Evolutionary conservation across 2,888 invertebrate species (phyloP).

Genomic region (Ceraclea dissimilis): DNA sequence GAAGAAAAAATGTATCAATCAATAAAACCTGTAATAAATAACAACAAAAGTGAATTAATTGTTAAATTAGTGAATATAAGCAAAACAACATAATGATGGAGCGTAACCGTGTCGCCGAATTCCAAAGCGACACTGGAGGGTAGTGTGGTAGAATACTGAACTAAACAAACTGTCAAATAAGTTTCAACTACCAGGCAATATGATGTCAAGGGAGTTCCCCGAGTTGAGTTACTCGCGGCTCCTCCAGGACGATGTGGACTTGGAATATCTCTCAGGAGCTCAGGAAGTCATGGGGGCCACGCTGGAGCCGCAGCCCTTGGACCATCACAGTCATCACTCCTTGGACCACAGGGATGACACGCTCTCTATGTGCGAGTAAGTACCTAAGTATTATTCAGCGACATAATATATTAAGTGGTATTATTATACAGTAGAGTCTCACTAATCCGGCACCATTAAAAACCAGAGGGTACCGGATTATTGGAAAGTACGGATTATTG

Average conservation of each 20-base stretch:
- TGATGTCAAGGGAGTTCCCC: slow-evolving; percentile 3
- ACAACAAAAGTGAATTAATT: neutral
- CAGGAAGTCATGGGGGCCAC: neutral
- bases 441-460: too few species aligned
- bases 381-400: too few species aligned
- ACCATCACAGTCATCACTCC: neutral
- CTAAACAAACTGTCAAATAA: neutral
- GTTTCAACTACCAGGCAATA: neutral
- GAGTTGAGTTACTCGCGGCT: slow-evolving; percentile 11
- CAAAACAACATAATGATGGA: neutral
- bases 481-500: too few species aligned
- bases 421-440: too few species aligned
- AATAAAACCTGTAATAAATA: too few species aligned
- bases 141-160: neutral
- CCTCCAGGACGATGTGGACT: slow-evolving; percentile 6
- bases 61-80: neutral
- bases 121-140: neutral
- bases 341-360: neutral
- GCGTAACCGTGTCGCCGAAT: neutral
- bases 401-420: too few species aligned
- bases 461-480: too few species aligned
- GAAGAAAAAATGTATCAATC: too few species aligned
- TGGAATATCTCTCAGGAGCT: neutral
- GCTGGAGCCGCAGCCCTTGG: neutral
- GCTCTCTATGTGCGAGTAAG: slow-evolving; percentile 9